These are phyloP conservation scores for Ctenicera cuprea DNA, from an alignment of 2,888 invertebrate genomes.

Conservation along the genomic window DNA sequence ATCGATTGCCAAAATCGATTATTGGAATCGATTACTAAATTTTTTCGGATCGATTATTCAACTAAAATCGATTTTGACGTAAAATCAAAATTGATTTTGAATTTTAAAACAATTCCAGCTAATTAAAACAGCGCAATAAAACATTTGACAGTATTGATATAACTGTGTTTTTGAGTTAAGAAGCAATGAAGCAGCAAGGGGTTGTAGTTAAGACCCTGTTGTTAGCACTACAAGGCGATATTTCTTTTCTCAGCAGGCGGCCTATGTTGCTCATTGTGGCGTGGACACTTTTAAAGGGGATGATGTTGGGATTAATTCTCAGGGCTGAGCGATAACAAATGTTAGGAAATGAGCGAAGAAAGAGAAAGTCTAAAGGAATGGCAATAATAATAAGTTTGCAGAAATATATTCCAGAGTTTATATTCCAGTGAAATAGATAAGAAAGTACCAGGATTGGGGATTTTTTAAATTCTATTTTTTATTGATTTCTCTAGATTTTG, in stretches of 20 bases:
- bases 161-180: not conserved
- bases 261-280: slow-evolving; percentile 42
- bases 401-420: slow-evolving; percentile 1
- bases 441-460: too few species aligned
- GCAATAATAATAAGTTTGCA: slow-evolving; percentile 16
- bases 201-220: slow-evolving; percentile 36
- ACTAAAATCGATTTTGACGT: too few species aligned
- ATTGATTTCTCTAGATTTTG: too few species aligned
- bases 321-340: slow-evolving; percentile 34
- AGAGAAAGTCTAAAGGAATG: not conserved
- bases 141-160: not conserved
- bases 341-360: slow-evolving; percentile 4
- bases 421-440: too few species aligned
- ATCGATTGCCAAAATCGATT: too few species aligned
- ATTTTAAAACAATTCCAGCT: too few species aligned
- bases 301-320: slow-evolving; percentile 38
- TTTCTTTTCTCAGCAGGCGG: slow-evolving; percentile 37
- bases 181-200: slow-evolving; percentile 38
- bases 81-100: too few species aligned
- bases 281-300: slow-evolving; percentile 41
- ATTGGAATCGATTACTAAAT: too few species aligned
- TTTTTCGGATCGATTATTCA: too few species aligned
- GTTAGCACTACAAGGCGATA: slow-evolving; percentile 40
- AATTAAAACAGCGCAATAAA: not conserved
- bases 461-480: too few species aligned